Base-by-base conservation (phyloP, 2,113 vertebrate species). In the Malurus elegans region DNA sequence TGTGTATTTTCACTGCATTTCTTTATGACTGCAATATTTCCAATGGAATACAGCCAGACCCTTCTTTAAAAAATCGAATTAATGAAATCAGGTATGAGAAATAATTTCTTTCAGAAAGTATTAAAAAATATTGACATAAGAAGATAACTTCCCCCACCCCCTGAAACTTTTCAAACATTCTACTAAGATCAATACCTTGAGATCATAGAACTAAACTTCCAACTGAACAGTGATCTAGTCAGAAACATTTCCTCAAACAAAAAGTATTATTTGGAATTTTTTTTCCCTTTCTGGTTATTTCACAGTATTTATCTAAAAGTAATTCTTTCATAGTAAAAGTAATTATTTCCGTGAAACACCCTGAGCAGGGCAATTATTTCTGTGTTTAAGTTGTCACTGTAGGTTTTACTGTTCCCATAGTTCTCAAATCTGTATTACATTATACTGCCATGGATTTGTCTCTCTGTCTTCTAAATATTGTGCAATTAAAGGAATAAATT, bases 1-100 rank as follows among this genome's bases (percentile, higher is more conserved):
- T 40, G 20, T 24, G 23, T 67, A 9, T 81, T 76, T 75, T 47
- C 19, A 23, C 31, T 70, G 15, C 2, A 14, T 75, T 72, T 74
- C 32, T 65, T 91, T 76, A 79, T 58, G 51, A 50, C 26, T 86
- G 12, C 12, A 38, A 20, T 44, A 58, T 71, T 79, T 82, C 32
- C 20, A 51, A 7, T 21, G 19, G 56, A 83, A 93, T 26, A 26
- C 40, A 64, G 14, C 4, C 18, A 47, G 36, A 48, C 2, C 5
- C 28, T 73, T 78, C 70, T 85, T 34, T 96, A 87, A 85, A 89
- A 94, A 84, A 72, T 75, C 34, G 73, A 90, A 86, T 75, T 79
- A 84, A 91, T n/a, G 83, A 92, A 94, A 88, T 3, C 14, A 60
- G 28, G 2, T 8, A 65, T 44, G 36, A 85, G 83, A 53, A 14